Percentiles rank a stretch among this genome's conserved stretches.
Evolutionary conservation across 2,888 invertebrate species (phyloP).

Genomic region (Leptinotarsa juncta): DNA sequence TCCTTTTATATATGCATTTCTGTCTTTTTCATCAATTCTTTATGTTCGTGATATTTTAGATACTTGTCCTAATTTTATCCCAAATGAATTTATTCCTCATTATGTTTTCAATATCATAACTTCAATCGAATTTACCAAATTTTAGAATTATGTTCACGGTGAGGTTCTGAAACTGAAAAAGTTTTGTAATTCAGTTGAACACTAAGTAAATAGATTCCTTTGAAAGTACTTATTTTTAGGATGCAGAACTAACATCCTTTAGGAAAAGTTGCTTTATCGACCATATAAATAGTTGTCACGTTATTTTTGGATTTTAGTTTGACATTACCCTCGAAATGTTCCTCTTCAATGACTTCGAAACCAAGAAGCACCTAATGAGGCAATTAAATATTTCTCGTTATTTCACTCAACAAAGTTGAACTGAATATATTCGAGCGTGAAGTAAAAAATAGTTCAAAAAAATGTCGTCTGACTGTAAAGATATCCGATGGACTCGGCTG

Average conservation of each 20-base stretch:
- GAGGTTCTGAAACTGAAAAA: too few relatives aligned
- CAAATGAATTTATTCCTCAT: too few relatives aligned
- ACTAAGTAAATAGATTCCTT: neutral
- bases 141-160: too few relatives aligned
- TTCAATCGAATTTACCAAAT: too few relatives aligned
- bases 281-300: slow-evolving; percentile 14
- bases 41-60: too few relatives aligned
- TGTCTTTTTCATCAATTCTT: too few relatives aligned
- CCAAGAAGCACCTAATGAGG: slow-evolving; percentile 2
- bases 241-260: neutral
- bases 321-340: slow-evolving; percentile 5
- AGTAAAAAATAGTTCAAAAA: neutral
- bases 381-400: slow-evolving; percentile 6
- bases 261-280: slow-evolving; percentile 9
- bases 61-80: too few relatives aligned
- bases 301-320: slow-evolving; percentile 19
- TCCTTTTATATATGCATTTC: too few relatives aligned
- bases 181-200: neutral
- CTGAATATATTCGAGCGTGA: neutral
- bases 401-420: slow-evolving; percentile 4
- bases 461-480: neutral
- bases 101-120: too few relatives aligned
- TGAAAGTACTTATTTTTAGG: slow-evolving; percentile 11
- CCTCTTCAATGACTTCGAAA: neutral
- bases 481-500: too few relatives aligned